Evolutionary conservation across 2,797 vertebrate genomes (phyloP).

Genomic region (Parotocinclus haroldoi): DNA sequence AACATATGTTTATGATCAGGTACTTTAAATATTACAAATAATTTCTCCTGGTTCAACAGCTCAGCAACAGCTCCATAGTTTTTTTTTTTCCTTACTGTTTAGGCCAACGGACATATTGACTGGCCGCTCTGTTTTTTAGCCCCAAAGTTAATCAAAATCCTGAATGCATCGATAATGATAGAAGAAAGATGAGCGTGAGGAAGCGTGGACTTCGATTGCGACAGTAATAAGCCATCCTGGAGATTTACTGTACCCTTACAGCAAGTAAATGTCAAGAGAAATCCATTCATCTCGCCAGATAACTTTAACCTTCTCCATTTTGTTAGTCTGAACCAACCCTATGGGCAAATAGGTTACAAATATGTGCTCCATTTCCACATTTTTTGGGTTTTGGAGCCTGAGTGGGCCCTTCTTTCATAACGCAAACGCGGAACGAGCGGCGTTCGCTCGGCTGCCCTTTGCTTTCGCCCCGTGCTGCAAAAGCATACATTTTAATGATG

Average conservation of each 20-base stretch:
- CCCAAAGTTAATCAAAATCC: neutral
- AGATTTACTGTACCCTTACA: constrained; percentile 58
- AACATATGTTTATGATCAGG: too few relatives aligned
- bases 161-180: constrained; percentile 14
- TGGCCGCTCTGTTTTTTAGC: too few relatives aligned
- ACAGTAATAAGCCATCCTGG: constrained; percentile 59
- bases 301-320: constrained; percentile 73
- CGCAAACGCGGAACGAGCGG: constrained; percentile 76
- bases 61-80: too few relatives aligned
- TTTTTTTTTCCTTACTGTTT: too few relatives aligned
- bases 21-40: too few relatives aligned
- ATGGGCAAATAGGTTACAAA: constrained; percentile 66
- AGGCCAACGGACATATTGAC: too few relatives aligned
- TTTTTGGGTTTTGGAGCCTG: neutral
- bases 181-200: neutral
- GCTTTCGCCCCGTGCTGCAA: constrained; percentile 74
- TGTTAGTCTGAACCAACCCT: constrained; percentile 70
- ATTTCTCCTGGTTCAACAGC: too few relatives aligned
- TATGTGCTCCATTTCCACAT: constrained; percentile 37
- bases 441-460: constrained; percentile 82
- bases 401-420: constrained; percentile 57
- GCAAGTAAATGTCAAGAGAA: constrained; percentile 71
- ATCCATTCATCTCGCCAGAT: constrained; percentile 69
- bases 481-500: constrained; percentile 97
- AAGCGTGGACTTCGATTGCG: constrained; percentile 21